Base-by-base conservation (phyloP, 2,888 invertebrate genomes). In the Nemoura dubitans region DNA sequence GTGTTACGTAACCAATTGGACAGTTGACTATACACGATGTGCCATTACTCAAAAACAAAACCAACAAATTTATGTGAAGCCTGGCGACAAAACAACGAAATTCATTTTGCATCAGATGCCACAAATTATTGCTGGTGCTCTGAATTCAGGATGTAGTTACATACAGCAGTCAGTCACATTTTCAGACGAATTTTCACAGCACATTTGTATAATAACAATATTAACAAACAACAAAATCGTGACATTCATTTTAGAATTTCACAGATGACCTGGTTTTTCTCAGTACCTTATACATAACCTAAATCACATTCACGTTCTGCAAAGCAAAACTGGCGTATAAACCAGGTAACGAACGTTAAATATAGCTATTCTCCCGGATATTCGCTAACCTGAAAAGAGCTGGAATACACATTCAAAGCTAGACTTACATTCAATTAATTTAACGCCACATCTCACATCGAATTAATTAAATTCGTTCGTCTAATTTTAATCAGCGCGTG, bases 401-500 rank as follows among this genome's bases (percentile, higher is more conserved):
- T 59, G 6, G 21, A 59, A 59, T 59, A 59, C 59, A 21, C 59
- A 21, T 59, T 59, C 59, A 59, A 21, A 59, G 59, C 21, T 16
- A 59, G 59, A 59, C 21, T 10, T 14, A 14, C 14, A 59, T 59
- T 59, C 14, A 59, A 59, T 59, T 59, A 59, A 21, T 10, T 59
- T 59, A 59, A 3, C 14, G 14, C 59, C 21, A 59, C 59, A 10
- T 59, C 21, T 3, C 59, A 59, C 59, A 21, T 59, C 59, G 59
- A 59, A 59, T 59, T 59, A 59, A 59, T 59, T 59, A 59, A 59
- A 59, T 59, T 59, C 59, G 59, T 59, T 59, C 59, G 14, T 59
- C 59, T 59, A 59, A 59, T 59, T 59, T 59, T 59, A 59, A 59
- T 59, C 59, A 59, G 10, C 59, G 59, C 59, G 59, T 59, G 59